These are phyloP conservation scores for Rhyzopertha dominica DNA, from an alignment of 1,140 invertebrate species.

Conservation along the genomic window DNA sequence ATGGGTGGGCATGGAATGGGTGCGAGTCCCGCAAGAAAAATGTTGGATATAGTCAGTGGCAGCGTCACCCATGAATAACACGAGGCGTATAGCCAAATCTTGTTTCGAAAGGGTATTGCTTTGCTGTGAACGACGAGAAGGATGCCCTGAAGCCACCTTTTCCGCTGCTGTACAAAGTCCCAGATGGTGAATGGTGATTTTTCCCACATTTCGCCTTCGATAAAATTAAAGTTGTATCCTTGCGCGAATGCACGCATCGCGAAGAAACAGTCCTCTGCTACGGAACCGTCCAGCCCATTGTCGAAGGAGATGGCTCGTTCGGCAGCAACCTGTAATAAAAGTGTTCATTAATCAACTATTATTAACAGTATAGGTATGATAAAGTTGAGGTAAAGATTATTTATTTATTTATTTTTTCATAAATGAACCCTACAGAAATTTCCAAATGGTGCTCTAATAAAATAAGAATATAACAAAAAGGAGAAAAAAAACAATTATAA, in stretches of 20 bases:
- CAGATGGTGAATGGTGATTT: conserved; percentile 92
- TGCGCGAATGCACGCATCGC: conserved; percentile 86
- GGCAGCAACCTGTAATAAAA: conserved; percentile 68
- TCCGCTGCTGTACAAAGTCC: conserved; percentile 94
- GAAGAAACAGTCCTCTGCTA: conserved; percentile 97
- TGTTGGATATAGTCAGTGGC: conserved; percentile 86
- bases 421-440: too few species aligned
- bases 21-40: conserved; percentile 75
- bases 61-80: conserved; percentile 93
- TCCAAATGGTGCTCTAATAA: too few species aligned
- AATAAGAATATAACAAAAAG: too few species aligned
- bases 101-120: conserved; percentile 75
- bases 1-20: conserved; percentile 81
- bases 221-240: conserved; percentile 86
- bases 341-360: too few species aligned
- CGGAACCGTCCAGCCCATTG: conserved; percentile 90
- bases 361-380: too few species aligned
- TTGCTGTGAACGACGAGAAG: conserved; percentile 88
- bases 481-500: too few species aligned
- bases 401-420: too few species aligned
- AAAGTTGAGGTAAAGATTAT: too few species aligned
- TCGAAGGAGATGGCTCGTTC: conserved; percentile 91
- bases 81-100: conserved; percentile 80
- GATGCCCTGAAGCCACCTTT: conserved; percentile 96
- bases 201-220: conserved; percentile 97